phyloP scores from a whole-genome alignment of 2,113 vertebrate genomes.

The Anoplopoma fimbria region DNA sequence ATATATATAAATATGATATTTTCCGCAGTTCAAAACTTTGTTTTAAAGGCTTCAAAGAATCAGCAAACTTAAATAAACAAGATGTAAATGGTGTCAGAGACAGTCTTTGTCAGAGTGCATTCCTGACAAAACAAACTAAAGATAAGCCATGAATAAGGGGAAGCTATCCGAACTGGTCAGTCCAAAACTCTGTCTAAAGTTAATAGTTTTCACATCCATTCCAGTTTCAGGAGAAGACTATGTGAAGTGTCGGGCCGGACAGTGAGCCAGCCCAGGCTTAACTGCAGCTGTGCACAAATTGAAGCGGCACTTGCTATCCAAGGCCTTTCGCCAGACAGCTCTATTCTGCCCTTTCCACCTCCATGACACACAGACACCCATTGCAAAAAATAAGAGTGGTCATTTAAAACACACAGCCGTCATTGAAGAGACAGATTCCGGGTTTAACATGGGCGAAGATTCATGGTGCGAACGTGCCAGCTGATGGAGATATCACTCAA shows the following conservation, averaged over 20 bases:
- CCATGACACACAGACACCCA: slow-evolving; percentile 57
- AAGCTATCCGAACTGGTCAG: slow-evolving; percentile 57
- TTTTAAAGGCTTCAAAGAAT: slow-evolving; percentile 16
- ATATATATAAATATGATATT: not conserved
- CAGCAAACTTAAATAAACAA: slow-evolving; percentile 50
- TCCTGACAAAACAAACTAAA: slow-evolving; percentile 58
- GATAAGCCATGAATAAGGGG: slow-evolving; percentile 50
- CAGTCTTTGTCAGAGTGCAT: slow-evolving; percentile 25
- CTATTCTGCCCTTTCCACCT: slow-evolving; percentile 74
- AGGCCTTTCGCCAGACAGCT: slow-evolving; percentile 76
- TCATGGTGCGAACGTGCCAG: slow-evolving; percentile 51
- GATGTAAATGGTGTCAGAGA: slow-evolving; percentile 42
- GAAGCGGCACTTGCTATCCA: slow-evolving; percentile 82
- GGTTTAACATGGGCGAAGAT: slow-evolving; percentile 56
- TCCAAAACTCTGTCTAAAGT: slow-evolving; percentile 71
- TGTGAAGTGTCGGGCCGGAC: slow-evolving; percentile 78
- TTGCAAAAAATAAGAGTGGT: slow-evolving; percentile 68
- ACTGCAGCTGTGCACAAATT: slow-evolving; percentile 77
- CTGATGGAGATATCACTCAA: slow-evolving; percentile 73
- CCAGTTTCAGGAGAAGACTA: slow-evolving; percentile 69
- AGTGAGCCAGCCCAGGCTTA: slow-evolving; percentile 67
- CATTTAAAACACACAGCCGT: slow-evolving; percentile 67
- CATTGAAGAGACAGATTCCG: slow-evolving; percentile 64
- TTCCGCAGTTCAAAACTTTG: slow-evolving; percentile 14
- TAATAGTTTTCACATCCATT: slow-evolving; percentile 83